Percentiles rank a stretch among this genome's conserved stretches.
Conservation (phyloP, 2,113 vertebrate species). For the Tetrao urogallus region DNA sequence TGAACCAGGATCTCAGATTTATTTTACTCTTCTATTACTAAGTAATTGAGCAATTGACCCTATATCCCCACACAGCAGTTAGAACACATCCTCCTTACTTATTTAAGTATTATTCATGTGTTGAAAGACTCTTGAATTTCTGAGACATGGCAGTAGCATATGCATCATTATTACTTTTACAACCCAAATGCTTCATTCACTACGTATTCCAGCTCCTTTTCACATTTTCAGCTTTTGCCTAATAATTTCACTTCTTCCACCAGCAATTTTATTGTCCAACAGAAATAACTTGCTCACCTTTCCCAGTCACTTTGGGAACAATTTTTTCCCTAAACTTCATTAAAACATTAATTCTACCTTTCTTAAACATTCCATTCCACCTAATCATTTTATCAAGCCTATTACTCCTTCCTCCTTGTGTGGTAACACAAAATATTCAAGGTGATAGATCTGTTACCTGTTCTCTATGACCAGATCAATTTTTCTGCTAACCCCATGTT, state of each 20-base stretch:
- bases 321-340: not conserved
- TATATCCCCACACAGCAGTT: rapidly evolving
- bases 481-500: not conserved
- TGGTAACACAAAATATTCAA: not conserved
- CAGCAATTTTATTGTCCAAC: not conserved
- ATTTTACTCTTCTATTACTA: not conserved
- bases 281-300: not conserved
- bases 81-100: not conserved
- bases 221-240: not conserved
- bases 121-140: not conserved
- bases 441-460: not conserved
- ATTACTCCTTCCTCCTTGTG: not conserved
- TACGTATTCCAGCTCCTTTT: not conserved
- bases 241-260: not conserved
- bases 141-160: not conserved
- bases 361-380: not conserved
- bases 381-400: not conserved
- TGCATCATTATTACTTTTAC: not conserved
- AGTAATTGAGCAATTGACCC: not conserved
- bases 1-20: not conserved
- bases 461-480: not conserved
- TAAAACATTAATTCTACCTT: not conserved
- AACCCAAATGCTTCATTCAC: not conserved
- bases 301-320: not conserved
- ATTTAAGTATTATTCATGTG: not conserved